These are phyloP conservation scores for Oithona nana DNA, from an alignment of 2,888 invertebrate genomes.

Conservation along the genomic window DNA sequence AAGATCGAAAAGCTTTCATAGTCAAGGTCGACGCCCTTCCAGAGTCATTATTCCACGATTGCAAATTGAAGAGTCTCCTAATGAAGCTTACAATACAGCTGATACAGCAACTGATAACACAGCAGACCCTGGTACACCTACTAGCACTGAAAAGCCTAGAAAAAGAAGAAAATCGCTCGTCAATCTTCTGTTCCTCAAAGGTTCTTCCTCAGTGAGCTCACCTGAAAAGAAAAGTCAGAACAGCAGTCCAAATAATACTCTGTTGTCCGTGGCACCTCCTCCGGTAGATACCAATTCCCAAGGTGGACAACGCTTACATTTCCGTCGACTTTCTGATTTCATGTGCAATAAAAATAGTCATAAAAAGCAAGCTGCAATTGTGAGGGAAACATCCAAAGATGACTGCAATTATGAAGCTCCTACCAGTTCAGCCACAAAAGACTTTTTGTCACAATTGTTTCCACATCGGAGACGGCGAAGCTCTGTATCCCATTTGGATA, in stretches of 20 bases:
- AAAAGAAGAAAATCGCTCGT: neutral
- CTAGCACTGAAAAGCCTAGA: too few relatives aligned
- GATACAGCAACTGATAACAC: too few relatives aligned
- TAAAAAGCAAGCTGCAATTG: neutral
- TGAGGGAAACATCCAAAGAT: neutral
- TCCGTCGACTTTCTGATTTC: neutral
- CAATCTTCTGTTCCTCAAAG: neutral
- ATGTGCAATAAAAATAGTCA: neutral
- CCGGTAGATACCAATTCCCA: neutral
- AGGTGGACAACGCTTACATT: neutral
- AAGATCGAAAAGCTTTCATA: too few relatives aligned
- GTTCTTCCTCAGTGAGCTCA: neutral
- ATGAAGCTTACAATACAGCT: too few relatives aligned
- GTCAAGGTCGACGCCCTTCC: too few relatives aligned
- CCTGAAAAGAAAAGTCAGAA: neutral
- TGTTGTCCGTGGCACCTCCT: neutral
- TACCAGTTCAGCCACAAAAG: too few relatives aligned
- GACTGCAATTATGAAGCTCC: neutral
- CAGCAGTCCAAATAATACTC: neutral
- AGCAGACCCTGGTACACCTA: too few relatives aligned
- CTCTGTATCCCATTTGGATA: conserved; percentile 2
- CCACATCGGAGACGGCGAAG: conserved; percentile 1
- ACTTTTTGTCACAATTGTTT: neutral
- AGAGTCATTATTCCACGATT: neutral
- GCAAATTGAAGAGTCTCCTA: too few relatives aligned